Evolutionary conservation across 2,888 invertebrate genomes (phyloP).

Genomic region (Cabera pusaria): DNA sequence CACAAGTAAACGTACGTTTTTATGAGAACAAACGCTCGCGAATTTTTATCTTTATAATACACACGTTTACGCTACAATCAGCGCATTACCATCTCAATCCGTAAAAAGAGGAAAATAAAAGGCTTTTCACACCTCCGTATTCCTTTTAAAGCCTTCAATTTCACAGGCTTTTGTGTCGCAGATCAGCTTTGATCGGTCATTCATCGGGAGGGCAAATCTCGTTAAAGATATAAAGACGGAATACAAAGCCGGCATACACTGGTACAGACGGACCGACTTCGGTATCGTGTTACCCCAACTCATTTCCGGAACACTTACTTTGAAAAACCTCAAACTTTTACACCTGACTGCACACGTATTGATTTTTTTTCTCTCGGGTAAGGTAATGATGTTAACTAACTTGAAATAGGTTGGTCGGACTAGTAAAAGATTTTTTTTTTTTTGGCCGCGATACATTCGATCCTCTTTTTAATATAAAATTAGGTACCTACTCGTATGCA

Average conservation of each 20-base stretch:
- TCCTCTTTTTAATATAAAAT: too few species aligned
- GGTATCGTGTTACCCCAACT: constrained; percentile 63
- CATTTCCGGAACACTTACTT: constrained; percentile 62
- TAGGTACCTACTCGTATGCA: too few species aligned
- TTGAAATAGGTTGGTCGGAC: not conserved
- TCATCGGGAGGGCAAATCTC: constrained; percentile 62
- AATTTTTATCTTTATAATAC: constrained; percentile 16
- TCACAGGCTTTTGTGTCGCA: constrained; percentile 50
- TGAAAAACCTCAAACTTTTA: constrained; percentile 58
- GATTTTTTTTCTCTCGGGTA: constrained; percentile 43
- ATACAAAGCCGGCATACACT: constrained; percentile 33
- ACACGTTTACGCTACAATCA: constrained; percentile 6
- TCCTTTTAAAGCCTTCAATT: constrained; percentile 48
- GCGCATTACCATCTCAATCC: constrained; percentile 2
- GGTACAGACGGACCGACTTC: constrained; percentile 48
- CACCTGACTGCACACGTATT: constrained; percentile 60
- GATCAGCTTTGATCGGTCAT: constrained; percentile 50
- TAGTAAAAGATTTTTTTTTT: too few species aligned
- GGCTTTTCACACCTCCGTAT: constrained; percentile 47
- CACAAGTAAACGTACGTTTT: too few species aligned
- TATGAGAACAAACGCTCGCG: too few species aligned
- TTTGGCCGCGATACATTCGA: too few species aligned
- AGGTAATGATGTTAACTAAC: constrained; percentile 44
- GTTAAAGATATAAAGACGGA: constrained; percentile 63
- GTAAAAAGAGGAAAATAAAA: constrained; percentile 11